Base-by-base conservation (phyloP, 1,140 invertebrate species). In the Platyscapa corneri region DNA sequence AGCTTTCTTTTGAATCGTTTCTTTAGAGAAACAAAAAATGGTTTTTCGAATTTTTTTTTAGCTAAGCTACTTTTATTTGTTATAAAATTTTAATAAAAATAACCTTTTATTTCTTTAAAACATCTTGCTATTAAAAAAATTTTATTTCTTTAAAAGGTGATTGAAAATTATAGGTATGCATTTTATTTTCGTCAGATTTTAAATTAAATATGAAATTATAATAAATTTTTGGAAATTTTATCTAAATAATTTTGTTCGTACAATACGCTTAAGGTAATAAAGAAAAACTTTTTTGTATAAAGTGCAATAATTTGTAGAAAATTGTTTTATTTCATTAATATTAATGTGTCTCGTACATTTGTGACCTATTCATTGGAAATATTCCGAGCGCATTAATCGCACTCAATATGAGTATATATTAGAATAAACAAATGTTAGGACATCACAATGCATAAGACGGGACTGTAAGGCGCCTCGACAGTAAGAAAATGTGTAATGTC, bases 291-390 rank as follows among this genome's bases (percentile, higher is more conserved):
- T 74, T 76, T 46, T 53, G 42, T 76, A 81, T 80, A 78, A 80
- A 76, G 39, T 80, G 53, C 49, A 85, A 56, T 67, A 74, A 78
- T 90, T 90, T 72, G 84, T 91, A 90, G 89, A 91, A 92, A 92
- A 90, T 90, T 91, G 85, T 87, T 91, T 89, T 92, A 90, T 91
- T 91, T 87, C 14, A 49, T 84, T 77, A 77, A 72, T 78, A 80
- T 89, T 89, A 87, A 90, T 88, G 75, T 88, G 87, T 88, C 88
- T 91, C 88, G 88, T 90, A 91, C 90, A 90, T 88, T 90, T 86
- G 83, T 89, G 77, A 86, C 64, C 82, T 84, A 53, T 87, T 75
- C 23, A 86, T 86, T 84, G 64, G 82, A 83, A 89, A 89, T 65
- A 86, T 77, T 80, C 64, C 84, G 77, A 67, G 80, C 87, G 88